phyloP scores from a whole-genome alignment of 2,888 invertebrate genomes.

The Zygothrica quintamaculata region DNA sequence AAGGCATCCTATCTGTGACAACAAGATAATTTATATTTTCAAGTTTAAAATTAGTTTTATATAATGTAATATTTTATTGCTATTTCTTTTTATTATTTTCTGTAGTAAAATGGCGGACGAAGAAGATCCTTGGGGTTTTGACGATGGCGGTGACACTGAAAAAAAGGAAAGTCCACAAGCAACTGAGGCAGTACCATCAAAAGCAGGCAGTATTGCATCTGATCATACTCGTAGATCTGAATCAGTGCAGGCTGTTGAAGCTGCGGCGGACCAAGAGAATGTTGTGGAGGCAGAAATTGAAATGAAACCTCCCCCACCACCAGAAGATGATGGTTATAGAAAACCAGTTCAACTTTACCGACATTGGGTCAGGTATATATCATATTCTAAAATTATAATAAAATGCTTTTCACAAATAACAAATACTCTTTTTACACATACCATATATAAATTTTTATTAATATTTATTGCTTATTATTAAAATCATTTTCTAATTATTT shows the following conservation, averaged over 20 bases:
- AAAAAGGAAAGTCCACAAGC: conserved; percentile 48
- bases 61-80: background rate
- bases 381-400: too few relatives aligned
- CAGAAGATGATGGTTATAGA: conserved; percentile 87
- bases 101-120: conserved; percentile 84
- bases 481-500: background rate
- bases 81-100: conserved; percentile 1
- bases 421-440: too few relatives aligned
- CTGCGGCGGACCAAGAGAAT: conserved; percentile 59
- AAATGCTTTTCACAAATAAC: too few relatives aligned
- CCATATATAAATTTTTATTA: too few relatives aligned
- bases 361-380: conserved; percentile 91
- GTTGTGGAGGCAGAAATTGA: conserved; percentile 84
- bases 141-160: conserved; percentile 82
- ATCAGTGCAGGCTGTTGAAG: conserved; percentile 24
- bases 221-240: conserved; percentile 48
- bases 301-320: conserved; percentile 84
- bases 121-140: conserved; percentile 86
- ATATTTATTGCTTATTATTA: too few relatives aligned
- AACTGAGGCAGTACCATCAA: conserved; percentile 69
- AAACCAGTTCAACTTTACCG: conserved; percentile 89
- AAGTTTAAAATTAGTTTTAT: background rate
- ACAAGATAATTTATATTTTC: background rate
- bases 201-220: conserved; percentile 82
- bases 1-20: too few relatives aligned